Percentiles rank a stretch among this genome's conserved stretches.
Evolutionary conservation across 2,797 vertebrate genomes (phyloP).

Genomic region (Lacerta bilineata): DNA sequence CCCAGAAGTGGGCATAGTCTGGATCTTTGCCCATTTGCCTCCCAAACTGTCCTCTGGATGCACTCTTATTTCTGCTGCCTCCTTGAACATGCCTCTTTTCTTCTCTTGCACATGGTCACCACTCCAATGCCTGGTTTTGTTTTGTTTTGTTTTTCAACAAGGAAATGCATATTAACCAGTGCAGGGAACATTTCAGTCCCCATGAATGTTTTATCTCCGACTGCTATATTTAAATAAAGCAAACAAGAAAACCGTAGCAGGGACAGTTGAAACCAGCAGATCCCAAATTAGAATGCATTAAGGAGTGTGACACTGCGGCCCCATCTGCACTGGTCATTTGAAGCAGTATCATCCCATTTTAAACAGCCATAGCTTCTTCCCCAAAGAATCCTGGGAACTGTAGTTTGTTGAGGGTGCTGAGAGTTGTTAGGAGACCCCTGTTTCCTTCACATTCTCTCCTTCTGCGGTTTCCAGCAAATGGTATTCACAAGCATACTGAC

Average conservation of each 20-base stretch:
- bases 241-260: background rate
- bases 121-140: background rate
- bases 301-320: background rate
- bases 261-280: background rate
- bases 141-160: background rate
- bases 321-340: too few relatives aligned
- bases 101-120: background rate
- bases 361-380: too few relatives aligned
- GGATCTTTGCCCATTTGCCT: background rate
- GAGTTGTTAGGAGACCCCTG: too few relatives aligned
- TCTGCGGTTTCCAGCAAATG: too few relatives aligned
- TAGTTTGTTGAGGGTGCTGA: too few relatives aligned
- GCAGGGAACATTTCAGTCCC: background rate
- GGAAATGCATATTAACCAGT: background rate
- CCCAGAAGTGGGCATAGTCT: background rate
- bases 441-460: too few relatives aligned
- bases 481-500: too few relatives aligned
- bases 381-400: too few relatives aligned
- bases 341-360: too few relatives aligned
- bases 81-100: background rate
- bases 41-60: background rate
- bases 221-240: conserved; percentile 13
- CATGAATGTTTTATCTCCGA: background rate
- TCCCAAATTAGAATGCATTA: background rate
- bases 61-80: background rate